Evolutionary conservation across 2,888 invertebrate species (phyloP).

Genomic region (Hyppa rectilinea): DNA sequence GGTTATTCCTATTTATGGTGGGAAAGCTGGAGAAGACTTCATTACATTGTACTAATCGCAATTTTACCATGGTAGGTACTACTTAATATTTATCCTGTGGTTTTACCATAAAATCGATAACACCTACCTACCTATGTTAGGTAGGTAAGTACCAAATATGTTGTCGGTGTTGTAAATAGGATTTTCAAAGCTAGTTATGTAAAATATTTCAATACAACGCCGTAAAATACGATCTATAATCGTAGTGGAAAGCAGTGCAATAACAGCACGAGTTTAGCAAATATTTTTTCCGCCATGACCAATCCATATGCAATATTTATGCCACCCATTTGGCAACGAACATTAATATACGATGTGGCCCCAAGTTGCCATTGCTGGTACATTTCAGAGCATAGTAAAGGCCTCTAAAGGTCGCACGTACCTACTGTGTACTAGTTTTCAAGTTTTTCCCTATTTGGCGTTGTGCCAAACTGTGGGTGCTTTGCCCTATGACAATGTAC

Average conservation of each 20-base stretch:
- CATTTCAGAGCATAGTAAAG: conserved; percentile 44
- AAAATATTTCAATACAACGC: no score
- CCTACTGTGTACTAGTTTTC: conserved; percentile 48
- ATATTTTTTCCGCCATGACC: conserved; percentile 37
- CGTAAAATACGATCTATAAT: background rate
- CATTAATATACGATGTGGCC: conserved; percentile 46
- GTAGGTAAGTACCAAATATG: no score
- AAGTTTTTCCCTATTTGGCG: conserved; percentile 62
- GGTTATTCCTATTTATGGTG: no score
- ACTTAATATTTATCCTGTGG: no score
- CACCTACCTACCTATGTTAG: no score
- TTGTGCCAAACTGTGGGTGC: conserved; percentile 51
- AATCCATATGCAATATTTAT: conserved; percentile 50
- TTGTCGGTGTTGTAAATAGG: no score
- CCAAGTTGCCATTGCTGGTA: conserved; percentile 46
- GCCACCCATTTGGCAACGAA: conserved; percentile 59
- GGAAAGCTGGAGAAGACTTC: no score
- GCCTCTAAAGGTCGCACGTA: conserved; percentile 43
- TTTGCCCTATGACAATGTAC: conserved; percentile 37
- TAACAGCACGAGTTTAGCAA: conserved; percentile 23
- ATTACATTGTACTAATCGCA: no score
- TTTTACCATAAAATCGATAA: no score
- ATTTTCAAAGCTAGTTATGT: no score
- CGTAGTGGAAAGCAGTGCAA: background rate
- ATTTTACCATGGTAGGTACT: no score